These are phyloP conservation scores for Pseudorhombus dupliciocellatus DNA, from an alignment of 2,113 vertebrate species.

Conservation along the genomic window DNA sequence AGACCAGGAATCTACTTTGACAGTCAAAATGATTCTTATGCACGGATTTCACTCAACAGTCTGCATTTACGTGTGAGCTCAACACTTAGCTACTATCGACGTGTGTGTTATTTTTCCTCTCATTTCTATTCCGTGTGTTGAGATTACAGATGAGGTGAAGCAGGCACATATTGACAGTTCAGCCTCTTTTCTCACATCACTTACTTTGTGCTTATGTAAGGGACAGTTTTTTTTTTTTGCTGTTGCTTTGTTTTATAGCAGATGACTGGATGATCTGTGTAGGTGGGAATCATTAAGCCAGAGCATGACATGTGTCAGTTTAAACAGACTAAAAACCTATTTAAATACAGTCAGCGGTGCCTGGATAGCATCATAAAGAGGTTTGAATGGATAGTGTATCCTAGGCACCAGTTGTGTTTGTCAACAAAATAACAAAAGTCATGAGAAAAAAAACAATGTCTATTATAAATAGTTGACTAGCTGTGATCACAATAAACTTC, in stretches of 20 bases:
- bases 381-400: constrained; percentile 21
- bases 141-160: constrained; percentile 54
- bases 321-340: constrained; percentile 11
- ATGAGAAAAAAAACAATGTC: no score
- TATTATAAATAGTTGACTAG: no score
- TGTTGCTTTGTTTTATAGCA: constrained; percentile 13
- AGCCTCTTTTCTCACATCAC: constrained; percentile 17
- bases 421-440: no score
- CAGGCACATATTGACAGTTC: constrained; percentile 28
- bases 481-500: no score
- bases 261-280: neutral
- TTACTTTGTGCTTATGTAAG: constrained; percentile 22
- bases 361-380: constrained; percentile 20
- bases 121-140: constrained; percentile 23
- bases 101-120: constrained; percentile 17
- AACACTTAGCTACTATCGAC: constrained; percentile 5
- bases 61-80: constrained; percentile 15
- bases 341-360: neutral
- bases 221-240: neutral
- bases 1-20: constrained; percentile 55
- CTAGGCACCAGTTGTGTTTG: neutral
- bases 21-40: constrained; percentile 57
- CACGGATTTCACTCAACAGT: constrained; percentile 54
- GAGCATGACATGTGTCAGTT: neutral
- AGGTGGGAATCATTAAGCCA: constrained; percentile 6